Base-by-base conservation (phyloP, 37 sponge, comb jelly and placozoan genomes). In the Tethya wilhelma region DNA sequence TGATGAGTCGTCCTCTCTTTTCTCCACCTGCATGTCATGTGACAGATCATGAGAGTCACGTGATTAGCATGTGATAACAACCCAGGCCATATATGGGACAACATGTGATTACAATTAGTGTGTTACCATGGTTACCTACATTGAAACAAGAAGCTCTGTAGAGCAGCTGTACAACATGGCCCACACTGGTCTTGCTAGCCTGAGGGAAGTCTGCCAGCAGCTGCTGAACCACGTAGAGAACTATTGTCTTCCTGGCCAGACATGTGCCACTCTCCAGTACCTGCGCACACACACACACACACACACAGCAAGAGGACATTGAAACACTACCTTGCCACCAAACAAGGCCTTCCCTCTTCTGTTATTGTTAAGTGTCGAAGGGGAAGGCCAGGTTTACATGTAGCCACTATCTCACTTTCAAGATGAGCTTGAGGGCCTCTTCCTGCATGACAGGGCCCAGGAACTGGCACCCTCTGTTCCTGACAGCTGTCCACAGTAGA, bases 161-260 rank as follows among this genome's bases (percentile, higher is more conserved):
- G 25, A 98, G 84, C 31, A 98, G 84, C 87, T 98, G 98, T 4
- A 98, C 98, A n/a, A 98, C 98, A 80, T 98, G 98, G 30, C 98
- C 98, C 39, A 98, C 91, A 77, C 84, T 91, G 41, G 98, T 98
- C 80, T 93, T 95, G 68, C 93, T 92, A 33, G 96, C 98, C 71
- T 85, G 81, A 0, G 85, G 94, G 59, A 87, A 98, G 58, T 96
- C 89, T 6, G 59, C 75, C 66, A 84, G 89, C 65, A 79, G 74
- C 43, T 56, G 69, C 75, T 87, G 91, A 5, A 95, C 92, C 12
- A 98, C 98, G 53, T 87, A 95, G 44, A 91, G 39, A 4, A 98
- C 96, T 34, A 98, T 91, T 49, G 73, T 90, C 76, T 92, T 98
- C 43, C 98, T 82, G 0, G 96, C 83, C 42, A 98, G 72, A 26